These are phyloP conservation scores for Gnatocerus cornutus DNA, from an alignment of 2,888 invertebrate genomes.

Conservation along the genomic window DNA sequence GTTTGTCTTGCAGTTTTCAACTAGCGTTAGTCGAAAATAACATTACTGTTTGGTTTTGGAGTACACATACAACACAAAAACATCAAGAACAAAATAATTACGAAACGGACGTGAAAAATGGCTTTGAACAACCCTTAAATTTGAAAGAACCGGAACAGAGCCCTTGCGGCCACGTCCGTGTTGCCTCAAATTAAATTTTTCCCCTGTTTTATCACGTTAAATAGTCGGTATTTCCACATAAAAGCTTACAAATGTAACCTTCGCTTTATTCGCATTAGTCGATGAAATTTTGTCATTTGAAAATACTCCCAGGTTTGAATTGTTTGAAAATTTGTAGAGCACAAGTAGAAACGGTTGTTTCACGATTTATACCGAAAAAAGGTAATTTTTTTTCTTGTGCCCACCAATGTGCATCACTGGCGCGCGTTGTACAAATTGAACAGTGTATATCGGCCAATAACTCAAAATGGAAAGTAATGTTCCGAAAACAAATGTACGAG, in stretches of 20 bases:
- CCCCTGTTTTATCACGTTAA: conserved; percentile 13
- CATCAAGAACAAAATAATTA: conserved; percentile 7
- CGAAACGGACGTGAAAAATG: conserved; percentile 12
- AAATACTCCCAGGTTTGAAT: conserved; percentile 22
- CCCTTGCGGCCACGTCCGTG: conserved; percentile 15
- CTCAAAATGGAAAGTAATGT: conserved; percentile 55
- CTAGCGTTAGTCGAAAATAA: neutral
- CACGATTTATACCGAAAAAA: neutral
- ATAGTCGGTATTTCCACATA: conserved; percentile 28
- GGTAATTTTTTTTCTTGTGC: neutral
- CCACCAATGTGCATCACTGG: neutral
- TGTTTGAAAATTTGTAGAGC: conserved; percentile 6
- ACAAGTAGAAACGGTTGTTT: too few relatives aligned
- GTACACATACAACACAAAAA: neutral
- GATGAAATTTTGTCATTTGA: neutral
- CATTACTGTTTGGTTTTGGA: neutral
- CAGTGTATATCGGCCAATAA: conserved; percentile 45
- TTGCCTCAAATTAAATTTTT: conserved; percentile 19
- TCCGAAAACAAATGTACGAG: conserved; percentile 63
- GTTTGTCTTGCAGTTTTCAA: conserved; percentile 1
- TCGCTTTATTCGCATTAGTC: neutral
- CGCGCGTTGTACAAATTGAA: neutral
- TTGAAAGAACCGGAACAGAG: conserved; percentile 23
- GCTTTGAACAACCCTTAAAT: conserved; percentile 13
- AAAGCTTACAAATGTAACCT: conserved; percentile 24